Evolutionary conservation across 2,888 invertebrate genomes (phyloP).

Genomic region (Bombylius discolor): DNA sequence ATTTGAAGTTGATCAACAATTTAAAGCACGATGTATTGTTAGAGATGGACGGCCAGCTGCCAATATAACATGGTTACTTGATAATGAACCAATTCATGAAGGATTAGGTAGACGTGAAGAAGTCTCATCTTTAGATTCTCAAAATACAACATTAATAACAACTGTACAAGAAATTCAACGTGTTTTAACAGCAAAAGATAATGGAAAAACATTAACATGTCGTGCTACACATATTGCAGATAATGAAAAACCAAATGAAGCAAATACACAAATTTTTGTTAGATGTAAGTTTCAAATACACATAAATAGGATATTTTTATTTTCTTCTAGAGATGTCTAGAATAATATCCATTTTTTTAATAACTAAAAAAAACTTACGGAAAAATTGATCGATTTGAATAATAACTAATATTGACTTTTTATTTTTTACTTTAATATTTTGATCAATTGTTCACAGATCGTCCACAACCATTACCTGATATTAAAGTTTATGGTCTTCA

Average conservation of each 20-base stretch:
- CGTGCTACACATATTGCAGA: constrained; percentile 47
- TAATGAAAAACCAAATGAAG: constrained; percentile 25
- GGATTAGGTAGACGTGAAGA: constrained; percentile 43
- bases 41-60: constrained; percentile 60
- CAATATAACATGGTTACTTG: constrained; percentile 59
- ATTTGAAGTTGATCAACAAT: constrained; percentile 42
- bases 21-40: constrained; percentile 54
- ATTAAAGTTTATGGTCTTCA: constrained; percentile 60
- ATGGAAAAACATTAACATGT: constrained; percentile 51
- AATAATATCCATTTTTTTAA: too few species aligned
- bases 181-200: constrained; percentile 48
- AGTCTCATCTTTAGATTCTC: constrained; percentile 30
- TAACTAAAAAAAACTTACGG: too few species aligned
- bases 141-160: constrained; percentile 45
- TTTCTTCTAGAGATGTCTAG: too few species aligned
- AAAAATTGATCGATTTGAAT: neutral
- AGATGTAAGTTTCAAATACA: constrained; percentile 42
- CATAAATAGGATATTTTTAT: neutral
- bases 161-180: constrained; percentile 53
- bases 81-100: constrained; percentile 47
- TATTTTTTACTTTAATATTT: too few species aligned
- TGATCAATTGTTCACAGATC: constrained; percentile 42
- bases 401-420: neutral
- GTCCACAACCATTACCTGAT: constrained; percentile 47
- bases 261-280: constrained; percentile 39